Evolutionary conservation across 2,888 invertebrate genomes (phyloP), one percentile per base, ranked within the genome.

Genomic region (Nebria brevicollis): DNA sequence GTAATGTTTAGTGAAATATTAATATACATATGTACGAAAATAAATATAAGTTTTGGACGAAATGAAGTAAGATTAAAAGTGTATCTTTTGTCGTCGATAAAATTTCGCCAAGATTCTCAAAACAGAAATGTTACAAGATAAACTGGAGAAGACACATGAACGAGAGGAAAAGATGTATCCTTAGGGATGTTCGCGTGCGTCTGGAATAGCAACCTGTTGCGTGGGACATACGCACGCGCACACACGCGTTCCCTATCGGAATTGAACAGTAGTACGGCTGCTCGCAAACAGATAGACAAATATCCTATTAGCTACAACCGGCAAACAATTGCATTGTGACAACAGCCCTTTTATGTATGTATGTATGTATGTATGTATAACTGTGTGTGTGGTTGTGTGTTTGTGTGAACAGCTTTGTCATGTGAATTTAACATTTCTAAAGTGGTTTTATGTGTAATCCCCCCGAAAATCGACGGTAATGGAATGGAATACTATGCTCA

Each of bases 401-500:
- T 54, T 54, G 54, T 54, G 54, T 54, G 2, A 54, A 13, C 54
- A 54, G 54, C 54, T 26, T 70, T 70, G 70, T 70, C 34, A 26
- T 70, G 26, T 70, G 74, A 75, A 75, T 79, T 79, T 74, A 79
- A 79, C 74, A 79, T 74, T 79, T 79, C 74, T 74, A 54, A 74
- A 79, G 79, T 79, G 79, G 79, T 79, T 79, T 78, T 78, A 78
- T 74, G 73, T 74, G 78, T 78, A 66, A 79, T 79, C 79, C 74
- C 26, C 8, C 54, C 54, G 11, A 54, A 54, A 54, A 54, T 54
- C 54, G 54, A 54, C 54, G 54, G 54, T 54, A 54, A 54, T 54
- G 4, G 54, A 34, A 34, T 34, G 34, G 5, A 34, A 34, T 34
- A 34, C 34, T 34, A 34, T 54, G 4, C 54, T 6, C 54, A 54